Base-by-base conservation (phyloP, 2,113 vertebrate genomes). In the Hassar affinis region DNA sequence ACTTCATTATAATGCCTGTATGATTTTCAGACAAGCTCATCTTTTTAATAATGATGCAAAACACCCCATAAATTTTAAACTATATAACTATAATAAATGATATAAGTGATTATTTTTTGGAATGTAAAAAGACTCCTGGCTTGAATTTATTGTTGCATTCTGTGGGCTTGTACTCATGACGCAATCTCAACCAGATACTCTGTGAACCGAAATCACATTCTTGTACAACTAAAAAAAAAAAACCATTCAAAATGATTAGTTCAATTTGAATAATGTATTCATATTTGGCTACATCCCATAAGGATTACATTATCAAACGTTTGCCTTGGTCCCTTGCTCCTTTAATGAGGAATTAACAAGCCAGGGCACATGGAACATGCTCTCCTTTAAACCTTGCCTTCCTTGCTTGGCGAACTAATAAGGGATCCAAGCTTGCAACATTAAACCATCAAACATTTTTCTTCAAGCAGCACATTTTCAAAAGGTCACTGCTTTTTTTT, bases 401-500 rank as follows among this genome's bases (percentile, higher is more conserved):
- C 38, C 66, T 72, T 84, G 84, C 54, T 78, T 80, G 74, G 71
- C 22, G 20, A 82, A 87, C 83, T 87, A 88, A 89, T 87, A 90
- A 88, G 86, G 78, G 79, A 88, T 78, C 83, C 83, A 56, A 84
- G 88, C 80, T 75, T 77, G 75, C 81, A 89, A 86, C 87, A 79
- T 88, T 89, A 86, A 71, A 80, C 85, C 89, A 88, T 87, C 88
- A 87, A 89, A 85, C 85, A 86, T 83, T 78, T 85, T 83, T 66
- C 71, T 85, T 80, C 12, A 59, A 85, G 85, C 83, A 62, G 66
- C 81, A 79, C 56, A 79, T 79, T 79, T 79, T 59, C 77, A 79
- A 79, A 79, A 79, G 77, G 77, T 79, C 77, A 79, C 56, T 9
- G 54, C 54, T 81, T 30, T 75, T 62, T 82, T 22, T 66, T 80